Evolutionary conservation across 2,113 vertebrate species (phyloP).

Genomic region (Chitala chitala): DNA sequence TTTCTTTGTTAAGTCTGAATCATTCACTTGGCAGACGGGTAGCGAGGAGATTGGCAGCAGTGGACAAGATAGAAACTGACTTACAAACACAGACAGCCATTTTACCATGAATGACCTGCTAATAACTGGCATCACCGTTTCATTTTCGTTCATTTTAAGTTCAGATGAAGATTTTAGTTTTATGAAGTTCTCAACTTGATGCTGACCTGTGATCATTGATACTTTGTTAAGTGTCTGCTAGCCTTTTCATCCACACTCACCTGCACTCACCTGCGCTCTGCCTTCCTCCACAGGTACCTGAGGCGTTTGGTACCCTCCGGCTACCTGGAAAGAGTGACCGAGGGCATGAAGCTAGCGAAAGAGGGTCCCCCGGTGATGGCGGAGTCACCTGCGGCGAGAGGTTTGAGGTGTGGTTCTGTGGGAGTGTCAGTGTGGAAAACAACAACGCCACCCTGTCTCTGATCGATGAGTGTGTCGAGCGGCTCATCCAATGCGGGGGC

Average conservation of each 20-base stretch:
- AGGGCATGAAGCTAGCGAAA: slow-evolving; percentile 50
- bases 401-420: slow-evolving; percentile 94
- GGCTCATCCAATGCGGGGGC: slow-evolving; percentile 71
- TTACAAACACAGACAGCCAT: too few species aligned
- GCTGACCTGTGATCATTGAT: background rate
- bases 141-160: too few species aligned
- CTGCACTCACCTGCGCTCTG: background rate
- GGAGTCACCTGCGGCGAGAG: slow-evolving; percentile 79
- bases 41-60: too few species aligned
- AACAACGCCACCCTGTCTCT: slow-evolving; percentile 89
- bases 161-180: background rate
- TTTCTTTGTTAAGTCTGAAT: too few species aligned
- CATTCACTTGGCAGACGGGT: too few species aligned
- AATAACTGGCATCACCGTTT: too few species aligned
- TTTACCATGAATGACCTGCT: too few species aligned
- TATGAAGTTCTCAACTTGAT: background rate
- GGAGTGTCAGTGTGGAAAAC: slow-evolving; percentile 82
- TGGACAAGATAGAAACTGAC: too few species aligned
- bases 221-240: too few species aligned
- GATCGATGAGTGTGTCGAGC: slow-evolving; percentile 96
- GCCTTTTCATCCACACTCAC: background rate
- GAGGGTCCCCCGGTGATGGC: slow-evolving; percentile 53
- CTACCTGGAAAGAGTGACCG: slow-evolving; percentile 82
- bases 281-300: slow-evolving; percentile 71
- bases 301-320: slow-evolving; percentile 90